Percentiles rank a stretch among this genome's conserved stretches.
These are phyloP conservation scores for Schmidtea mediterranea DNA, from an alignment of 1,140 invertebrate genomes.

Conservation along the genomic window DNA sequence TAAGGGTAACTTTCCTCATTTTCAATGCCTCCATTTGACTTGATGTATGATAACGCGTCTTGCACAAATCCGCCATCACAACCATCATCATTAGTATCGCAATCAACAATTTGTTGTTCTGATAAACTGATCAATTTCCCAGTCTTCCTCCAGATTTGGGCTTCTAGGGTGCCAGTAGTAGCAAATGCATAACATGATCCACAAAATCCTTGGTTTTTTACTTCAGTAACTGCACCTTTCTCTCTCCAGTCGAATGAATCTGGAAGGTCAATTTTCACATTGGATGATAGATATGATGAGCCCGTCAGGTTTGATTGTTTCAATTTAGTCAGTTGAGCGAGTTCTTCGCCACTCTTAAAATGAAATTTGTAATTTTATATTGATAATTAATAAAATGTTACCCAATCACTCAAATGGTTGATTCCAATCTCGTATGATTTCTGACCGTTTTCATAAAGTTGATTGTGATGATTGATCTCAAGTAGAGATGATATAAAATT, in stretches of 20 bases:
- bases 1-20: slow-evolving; percentile 6
- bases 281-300: too few species aligned
- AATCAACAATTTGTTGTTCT: too few species aligned
- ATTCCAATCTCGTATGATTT: not conserved
- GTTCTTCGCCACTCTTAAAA: too few species aligned
- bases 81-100: slow-evolving; percentile 13
- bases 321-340: too few species aligned
- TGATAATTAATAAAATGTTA: too few species aligned
- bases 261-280: too few species aligned
- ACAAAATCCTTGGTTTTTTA: slow-evolving; percentile 34
- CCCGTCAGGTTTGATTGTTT: too few species aligned
- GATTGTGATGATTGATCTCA: not conserved
- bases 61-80: slow-evolving; percentile 23
- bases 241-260: slow-evolving; percentile 6
- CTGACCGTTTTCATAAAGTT: not conserved
- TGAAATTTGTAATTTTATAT: too few species aligned
- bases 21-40: slow-evolving; percentile 21
- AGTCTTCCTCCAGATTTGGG: slow-evolving; percentile 12
- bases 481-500: not conserved
- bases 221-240: slow-evolving; percentile 8
- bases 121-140: slow-evolving; percentile 13
- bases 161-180: slow-evolving; percentile 15
- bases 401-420: not conserved
- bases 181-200: slow-evolving; percentile 74
- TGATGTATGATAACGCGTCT: slow-evolving; percentile 17